Percentiles rank a stretch among this genome's conserved stretches.
phyloP scores from a whole-genome alignment of 2,888 invertebrate genomes.

The Drosophila borealis region DNA sequence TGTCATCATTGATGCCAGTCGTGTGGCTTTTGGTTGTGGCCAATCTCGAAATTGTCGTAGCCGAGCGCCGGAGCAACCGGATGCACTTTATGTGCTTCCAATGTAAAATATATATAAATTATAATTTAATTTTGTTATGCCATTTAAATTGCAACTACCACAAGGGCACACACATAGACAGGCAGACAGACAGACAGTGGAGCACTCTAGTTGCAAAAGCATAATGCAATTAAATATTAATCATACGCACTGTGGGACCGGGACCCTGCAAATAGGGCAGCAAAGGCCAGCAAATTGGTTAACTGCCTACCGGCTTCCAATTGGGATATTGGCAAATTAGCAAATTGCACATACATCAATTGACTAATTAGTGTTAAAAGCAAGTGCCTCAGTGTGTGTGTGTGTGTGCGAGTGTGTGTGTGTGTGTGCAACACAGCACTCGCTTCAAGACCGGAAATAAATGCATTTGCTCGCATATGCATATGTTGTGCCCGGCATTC shows the following conservation, averaged over 20 bases:
- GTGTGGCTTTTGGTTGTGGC: conserved; percentile 15
- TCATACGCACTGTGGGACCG: conserved; percentile 60
- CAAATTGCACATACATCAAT: conserved; percentile 62
- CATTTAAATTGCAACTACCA: conserved; percentile 39
- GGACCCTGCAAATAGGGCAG: conserved; percentile 2
- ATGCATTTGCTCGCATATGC: conserved; percentile 12
- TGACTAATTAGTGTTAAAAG: conserved; percentile 74
- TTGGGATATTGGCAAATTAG: conserved; percentile 66
- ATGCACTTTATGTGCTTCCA: conserved; percentile 32
- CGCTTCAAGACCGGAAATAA: conserved; percentile 41
- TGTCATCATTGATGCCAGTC: conserved; percentile 32
- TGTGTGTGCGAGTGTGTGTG: not conserved
- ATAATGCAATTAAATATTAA: conserved; percentile 76
- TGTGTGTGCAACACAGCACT: conserved; percentile 3
- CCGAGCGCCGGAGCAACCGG: conserved; percentile 21
- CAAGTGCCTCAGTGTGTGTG: conserved; percentile 34
- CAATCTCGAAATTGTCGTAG: conserved; percentile 24
- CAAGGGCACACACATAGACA: not conserved
- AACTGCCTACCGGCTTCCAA: conserved; percentile 20
- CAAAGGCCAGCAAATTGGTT: conserved; percentile 36
- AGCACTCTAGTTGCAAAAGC: conserved; percentile 49
- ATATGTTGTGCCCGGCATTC: conserved; percentile 2
- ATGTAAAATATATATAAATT: conserved; percentile 49
- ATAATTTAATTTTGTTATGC: conserved; percentile 63
- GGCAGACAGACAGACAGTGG: not conserved